Percentiles rank a stretch among this genome's conserved stretches.
Evolutionary conservation across 2,113 vertebrate species (phyloP).

Genomic region (Antechinus flavipes): DNA sequence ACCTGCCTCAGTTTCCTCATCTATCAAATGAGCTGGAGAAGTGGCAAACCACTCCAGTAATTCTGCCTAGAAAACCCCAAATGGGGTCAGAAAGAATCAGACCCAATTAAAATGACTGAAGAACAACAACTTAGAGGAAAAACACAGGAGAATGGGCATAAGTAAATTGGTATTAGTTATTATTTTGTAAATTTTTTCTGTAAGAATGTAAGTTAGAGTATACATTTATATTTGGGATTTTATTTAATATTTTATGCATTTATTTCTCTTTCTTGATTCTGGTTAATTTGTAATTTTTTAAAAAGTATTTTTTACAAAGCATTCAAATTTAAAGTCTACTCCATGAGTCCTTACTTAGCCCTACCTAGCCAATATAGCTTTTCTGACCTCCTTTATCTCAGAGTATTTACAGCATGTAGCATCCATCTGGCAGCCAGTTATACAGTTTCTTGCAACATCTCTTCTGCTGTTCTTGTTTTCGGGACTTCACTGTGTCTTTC

Average conservation of each 20-base stretch:
- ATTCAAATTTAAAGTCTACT: background rate
- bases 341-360: background rate
- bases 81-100: no score
- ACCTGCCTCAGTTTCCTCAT: no score
- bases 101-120: no score
- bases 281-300: background rate
- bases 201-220: background rate
- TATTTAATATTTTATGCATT: background rate
- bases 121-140: background rate
- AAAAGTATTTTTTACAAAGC: background rate
- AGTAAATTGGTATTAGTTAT: background rate
- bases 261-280: background rate
- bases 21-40: no score
- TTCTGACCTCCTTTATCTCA: background rate
- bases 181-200: background rate
- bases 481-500: background rate
- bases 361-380: background rate
- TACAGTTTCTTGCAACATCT: background rate
- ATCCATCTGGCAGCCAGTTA: background rate
- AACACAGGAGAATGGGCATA: background rate
- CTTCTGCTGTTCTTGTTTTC: background rate
- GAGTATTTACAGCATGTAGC: background rate
- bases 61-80: no score
- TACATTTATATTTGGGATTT: background rate
- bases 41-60: no score